Evolutionary conservation across 2,113 vertebrate species (phyloP), one percentile per base, ranked within the genome.

Genomic region (Symphodus melops): DNA sequence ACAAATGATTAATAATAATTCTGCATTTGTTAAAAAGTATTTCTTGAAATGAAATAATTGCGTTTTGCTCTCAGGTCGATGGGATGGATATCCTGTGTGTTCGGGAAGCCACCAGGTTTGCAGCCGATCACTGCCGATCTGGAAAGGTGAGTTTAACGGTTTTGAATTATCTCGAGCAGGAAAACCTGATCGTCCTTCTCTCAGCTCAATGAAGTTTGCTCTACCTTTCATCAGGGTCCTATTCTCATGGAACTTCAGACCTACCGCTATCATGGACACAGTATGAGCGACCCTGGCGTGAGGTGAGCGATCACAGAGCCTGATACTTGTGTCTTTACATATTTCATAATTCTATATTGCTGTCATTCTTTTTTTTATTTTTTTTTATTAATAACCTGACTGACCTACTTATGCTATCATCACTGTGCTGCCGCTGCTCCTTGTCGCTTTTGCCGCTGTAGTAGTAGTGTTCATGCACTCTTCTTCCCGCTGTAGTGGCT

Each of bases 251-350:
- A 99, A 77, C 93, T 99, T 14, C 96, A 98, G 93, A 99, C 98
- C 0, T 99, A 99, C 63, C 97, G 97, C 71, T 99, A 99, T 56
- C 98, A 99, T 33, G 97, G 98, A 84, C 98, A 99, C 91, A 99
- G 97, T 75, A 99, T 99, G 98, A 99, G 98, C 53, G 98, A 99
- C 72, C 98, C 98, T 81, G 97, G 98, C 37, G 69, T 99, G 92
- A 99, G 98, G 98, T 98, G 89, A 93, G 37, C 0, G 0, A 37
- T 64, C 4, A 42, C 20, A 33, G 3, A n/a, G 33, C 10, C 33
- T 42, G 4, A 36, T 5, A 9, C 58, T 52, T 39, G 0, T 39
- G 2, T 8, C 28, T 20, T 54, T 28, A 2, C 5, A 41, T 41
- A 52, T 44, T 1, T 20, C 33, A 8, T 9, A n/a, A 4, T 23